Evolutionary conservation across 2,113 vertebrate species (phyloP).

Genomic region (Stictonetta naevosa): DNA sequence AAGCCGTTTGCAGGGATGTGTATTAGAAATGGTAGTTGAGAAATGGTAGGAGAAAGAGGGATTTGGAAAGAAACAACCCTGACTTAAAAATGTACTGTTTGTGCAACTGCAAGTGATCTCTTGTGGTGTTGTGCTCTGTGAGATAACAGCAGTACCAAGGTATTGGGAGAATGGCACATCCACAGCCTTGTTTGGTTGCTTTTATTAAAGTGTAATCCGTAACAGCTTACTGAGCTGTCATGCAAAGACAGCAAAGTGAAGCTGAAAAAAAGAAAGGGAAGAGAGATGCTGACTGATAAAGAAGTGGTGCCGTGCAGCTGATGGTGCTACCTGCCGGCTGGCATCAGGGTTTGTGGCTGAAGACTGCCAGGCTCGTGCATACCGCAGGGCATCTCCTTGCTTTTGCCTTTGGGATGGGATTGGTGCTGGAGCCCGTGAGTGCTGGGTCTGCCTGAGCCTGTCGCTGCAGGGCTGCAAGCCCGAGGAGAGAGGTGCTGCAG

Average conservation of each 20-base stretch:
- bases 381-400: background rate
- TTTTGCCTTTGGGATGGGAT: background rate
- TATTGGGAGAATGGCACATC: background rate
- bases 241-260: background rate
- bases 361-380: background rate
- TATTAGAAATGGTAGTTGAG: background rate
- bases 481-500: background rate
- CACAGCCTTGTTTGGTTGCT: background rate
- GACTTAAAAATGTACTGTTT: background rate
- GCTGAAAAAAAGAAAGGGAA: background rate
- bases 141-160: background rate
- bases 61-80: background rate
- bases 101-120: background rate
- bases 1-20: background rate
- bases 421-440: rapidly evolving
- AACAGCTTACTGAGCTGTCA: background rate
- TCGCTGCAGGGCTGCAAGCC: background rate
- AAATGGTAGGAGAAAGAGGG: background rate
- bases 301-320: background rate
- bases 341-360: background rate
- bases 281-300: background rate
- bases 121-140: background rate
- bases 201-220: background rate
- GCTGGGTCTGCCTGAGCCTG: background rate
- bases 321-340: background rate